Evolutionary conservation across 1,140 invertebrate genomes (phyloP).

Genomic region (Nilaparvata lugens): DNA sequence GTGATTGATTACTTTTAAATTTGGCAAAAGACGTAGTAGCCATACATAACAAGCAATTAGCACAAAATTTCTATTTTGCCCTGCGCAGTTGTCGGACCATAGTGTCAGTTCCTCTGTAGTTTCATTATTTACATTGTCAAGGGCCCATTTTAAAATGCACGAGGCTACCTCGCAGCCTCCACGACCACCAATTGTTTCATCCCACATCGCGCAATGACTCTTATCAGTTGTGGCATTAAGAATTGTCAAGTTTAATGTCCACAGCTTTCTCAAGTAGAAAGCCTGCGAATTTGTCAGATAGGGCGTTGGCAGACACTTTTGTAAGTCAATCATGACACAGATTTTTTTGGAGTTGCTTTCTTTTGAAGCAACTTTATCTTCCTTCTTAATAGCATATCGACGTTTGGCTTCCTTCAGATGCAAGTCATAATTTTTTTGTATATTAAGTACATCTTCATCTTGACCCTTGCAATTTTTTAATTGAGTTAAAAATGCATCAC

Average conservation of each 20-base stretch:
- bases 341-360: constrained; percentile 6
- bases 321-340: constrained; percentile 11
- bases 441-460: constrained; percentile 9
- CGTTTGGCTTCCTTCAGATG: background rate
- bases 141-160: constrained; percentile 13
- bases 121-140: background rate
- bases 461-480: constrained; percentile 7
- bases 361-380: constrained; percentile 9
- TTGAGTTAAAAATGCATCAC: constrained; percentile 9
- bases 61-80: constrained; percentile 15
- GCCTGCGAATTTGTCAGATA: constrained; percentile 7
- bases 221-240: constrained; percentile 2
- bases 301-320: constrained; percentile 15
- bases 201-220: constrained; percentile 12
- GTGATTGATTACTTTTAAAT: constrained; percentile 12
- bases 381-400: constrained; percentile 12
- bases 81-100: constrained; percentile 15
- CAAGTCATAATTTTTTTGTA: constrained; percentile 6
- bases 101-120: constrained; percentile 7
- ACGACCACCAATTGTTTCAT: constrained; percentile 13
- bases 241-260: constrained; percentile 16
- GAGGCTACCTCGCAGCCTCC: constrained; percentile 16
- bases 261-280: constrained; percentile 14
- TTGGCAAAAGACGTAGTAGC: constrained; percentile 8
- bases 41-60: constrained; percentile 11